phyloP scores from a whole-genome alignment of 2,888 invertebrate genomes.

The Drosophila putrida region DNA sequence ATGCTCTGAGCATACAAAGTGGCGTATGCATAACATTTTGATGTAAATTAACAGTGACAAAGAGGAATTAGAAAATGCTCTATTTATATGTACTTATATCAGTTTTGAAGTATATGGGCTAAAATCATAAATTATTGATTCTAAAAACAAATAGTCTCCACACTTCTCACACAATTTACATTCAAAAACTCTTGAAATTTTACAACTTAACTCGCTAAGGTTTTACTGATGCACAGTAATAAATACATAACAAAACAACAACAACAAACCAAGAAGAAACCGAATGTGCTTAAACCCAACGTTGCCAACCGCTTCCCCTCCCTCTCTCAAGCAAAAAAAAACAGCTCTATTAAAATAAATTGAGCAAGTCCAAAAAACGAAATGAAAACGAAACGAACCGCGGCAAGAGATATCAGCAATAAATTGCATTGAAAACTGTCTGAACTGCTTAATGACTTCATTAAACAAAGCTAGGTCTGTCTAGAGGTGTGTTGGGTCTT shows the following conservation, averaged over 20 bases:
- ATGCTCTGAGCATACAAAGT: slow-evolving; percentile 24
- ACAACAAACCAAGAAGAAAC: slow-evolving; percentile 13
- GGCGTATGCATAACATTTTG: slow-evolving; percentile 6
- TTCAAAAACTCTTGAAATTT: slow-evolving; percentile 15
- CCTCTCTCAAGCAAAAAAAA: slow-evolving; percentile 29
- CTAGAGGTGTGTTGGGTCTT: neutral
- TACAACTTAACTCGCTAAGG: slow-evolving; percentile 38
- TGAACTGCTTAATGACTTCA: slow-evolving; percentile 72
- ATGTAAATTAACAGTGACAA: slow-evolving; percentile 31
- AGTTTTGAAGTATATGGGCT: neutral
- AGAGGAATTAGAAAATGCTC: neutral
- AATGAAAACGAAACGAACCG: slow-evolving; percentile 52
- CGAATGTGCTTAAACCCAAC: slow-evolving; percentile 26
- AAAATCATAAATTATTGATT: neutral
- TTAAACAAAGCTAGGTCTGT: slow-evolving; percentile 55
- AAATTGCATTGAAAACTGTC: slow-evolving; percentile 74
- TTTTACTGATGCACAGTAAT: slow-evolving; percentile 47
- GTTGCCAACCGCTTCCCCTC: slow-evolving; percentile 17
- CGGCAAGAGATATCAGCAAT: slow-evolving; percentile 61
- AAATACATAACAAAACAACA: slow-evolving; percentile 27
- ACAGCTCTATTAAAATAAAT: slow-evolving; percentile 70
- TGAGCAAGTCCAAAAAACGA: slow-evolving; percentile 38
- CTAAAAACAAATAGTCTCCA: neutral
- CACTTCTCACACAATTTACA: neutral
- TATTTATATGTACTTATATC: too few species aligned